A percentile compares a stretch with the other conserved stretches of the same genome.
Conservation (phyloP, 2,113 vertebrate species). For the Suncus etruscus region DNA sequence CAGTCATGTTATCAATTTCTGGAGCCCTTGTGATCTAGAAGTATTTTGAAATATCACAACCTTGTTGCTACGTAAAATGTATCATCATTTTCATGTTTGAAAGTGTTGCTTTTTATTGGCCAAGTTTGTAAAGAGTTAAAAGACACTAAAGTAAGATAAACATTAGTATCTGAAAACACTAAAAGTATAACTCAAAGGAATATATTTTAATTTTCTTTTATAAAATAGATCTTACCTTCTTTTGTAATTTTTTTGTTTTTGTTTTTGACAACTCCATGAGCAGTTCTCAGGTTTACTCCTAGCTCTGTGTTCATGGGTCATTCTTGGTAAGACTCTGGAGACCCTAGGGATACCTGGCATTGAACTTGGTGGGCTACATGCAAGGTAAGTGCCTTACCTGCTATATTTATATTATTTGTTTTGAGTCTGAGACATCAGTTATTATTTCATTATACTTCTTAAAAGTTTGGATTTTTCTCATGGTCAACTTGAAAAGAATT, state of each 20-base stretch:
- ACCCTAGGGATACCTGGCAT: no score
- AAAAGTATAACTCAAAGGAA: background rate
- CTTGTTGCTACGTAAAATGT: background rate
- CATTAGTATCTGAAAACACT: background rate
- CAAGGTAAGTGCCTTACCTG: no score
- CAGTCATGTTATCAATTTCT: background rate
- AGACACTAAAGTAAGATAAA: background rate
- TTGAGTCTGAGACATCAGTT: background rate
- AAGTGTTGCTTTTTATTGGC: background rate
- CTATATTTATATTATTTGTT: no score
- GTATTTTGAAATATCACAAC: background rate
- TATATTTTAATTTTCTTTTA: no score
- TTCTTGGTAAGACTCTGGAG: no score
- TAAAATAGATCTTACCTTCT: no score
- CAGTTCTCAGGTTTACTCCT: no score
- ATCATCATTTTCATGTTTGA: background rate
- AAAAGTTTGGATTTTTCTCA: background rate
- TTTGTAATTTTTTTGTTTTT: no score
- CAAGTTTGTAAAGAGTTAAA: background rate
- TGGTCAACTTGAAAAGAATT: slow-evolving; percentile 31
- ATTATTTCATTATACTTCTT: slow-evolving; percentile 12
- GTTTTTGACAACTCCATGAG: no score
- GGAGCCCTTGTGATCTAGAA: background rate
- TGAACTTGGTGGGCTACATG: no score
- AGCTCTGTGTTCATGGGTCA: no score